phyloP scores from a whole-genome alignment of 2,113 vertebrate species.

The Orcinus orca region DNA sequence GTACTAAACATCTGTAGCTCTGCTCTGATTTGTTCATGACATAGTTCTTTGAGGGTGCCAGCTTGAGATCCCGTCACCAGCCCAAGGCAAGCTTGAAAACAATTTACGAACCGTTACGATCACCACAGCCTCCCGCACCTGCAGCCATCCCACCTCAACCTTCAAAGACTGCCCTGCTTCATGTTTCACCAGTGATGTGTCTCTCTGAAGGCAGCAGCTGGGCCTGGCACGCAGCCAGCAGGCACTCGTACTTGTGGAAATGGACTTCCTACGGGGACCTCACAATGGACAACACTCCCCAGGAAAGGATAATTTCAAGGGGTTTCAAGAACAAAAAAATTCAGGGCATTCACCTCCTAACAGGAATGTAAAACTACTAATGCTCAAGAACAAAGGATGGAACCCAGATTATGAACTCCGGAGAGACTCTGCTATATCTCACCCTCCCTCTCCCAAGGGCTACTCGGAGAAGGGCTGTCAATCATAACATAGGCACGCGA shows the following conservation, averaged over 20 bases:
- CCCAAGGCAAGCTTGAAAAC: not conserved
- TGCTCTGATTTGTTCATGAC: not conserved
- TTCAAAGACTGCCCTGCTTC: not conserved
- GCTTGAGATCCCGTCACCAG: not conserved
- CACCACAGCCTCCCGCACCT: not conserved
- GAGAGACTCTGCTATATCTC: not conserved
- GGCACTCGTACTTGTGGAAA: not conserved
- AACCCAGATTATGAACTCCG: not conserved
- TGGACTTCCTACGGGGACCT: not conserved
- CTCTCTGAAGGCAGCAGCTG: not conserved
- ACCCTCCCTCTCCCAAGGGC: not conserved
- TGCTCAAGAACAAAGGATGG: not conserved
- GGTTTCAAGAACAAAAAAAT: not conserved
- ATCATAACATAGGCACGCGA: fast-evolving
- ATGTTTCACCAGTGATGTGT: not conserved
- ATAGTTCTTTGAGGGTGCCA: not conserved
- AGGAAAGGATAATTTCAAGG: not conserved
- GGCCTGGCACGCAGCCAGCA: not conserved
- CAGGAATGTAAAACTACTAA: not conserved
- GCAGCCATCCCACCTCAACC: not conserved
- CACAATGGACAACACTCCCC: not conserved
- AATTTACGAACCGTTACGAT: not conserved
- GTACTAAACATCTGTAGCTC: not conserved
- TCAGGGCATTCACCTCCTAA: not conserved
- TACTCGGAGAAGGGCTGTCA: not conserved